Base-by-base conservation (phyloP, 2,888 invertebrate genomes). In the Formica aserva region DNA sequence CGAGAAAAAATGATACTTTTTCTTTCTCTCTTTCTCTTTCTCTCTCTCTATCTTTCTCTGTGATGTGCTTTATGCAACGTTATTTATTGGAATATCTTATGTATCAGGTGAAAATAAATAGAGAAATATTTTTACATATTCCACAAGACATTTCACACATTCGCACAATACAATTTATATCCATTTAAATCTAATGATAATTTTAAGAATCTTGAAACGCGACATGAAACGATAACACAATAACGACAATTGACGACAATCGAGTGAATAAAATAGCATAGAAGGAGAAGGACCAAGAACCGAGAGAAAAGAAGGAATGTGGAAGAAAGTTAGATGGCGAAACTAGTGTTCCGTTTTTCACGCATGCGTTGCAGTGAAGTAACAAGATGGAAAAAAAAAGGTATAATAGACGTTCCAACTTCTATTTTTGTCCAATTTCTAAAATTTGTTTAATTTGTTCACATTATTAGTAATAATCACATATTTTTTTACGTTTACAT, bases 61-160 rank as follows among this genome's bases (percentile, higher is more conserved):
- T n/a, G n/a, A 52, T 48, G 6, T 6, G 5, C 18, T 48, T 48
- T 8, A 13, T 18, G 29, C 13, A 29, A 41, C 6, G 26, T 22
- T 41, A 15, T 15, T 76, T 48, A 65, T 18, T 9, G 18, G 18
- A 45, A 13, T 48, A 22, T 62, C 32, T 63, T 18, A 18, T 26
- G 57, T 48, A 76, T 74, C 74, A 75, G 1, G 65, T 45, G 13
- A 48, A 48, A 65, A 48, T 76, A 65, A 75, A 76, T 35, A 48
- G 1, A 35, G 32, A 45, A 65, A 35, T 22, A 48, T 65, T 22
- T 35, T 35, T 18, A n/a, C 8, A 18, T 63, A 29, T 74, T n/a
- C 8, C n/a, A 74, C 8, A 15, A 38, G 4, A 8, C 41, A 62
- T 74, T 13, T 29, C 29, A 74, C 74, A 32, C 9, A 13, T 13